phyloP scores from a whole-genome alignment of 2,797 vertebrate species.

The Phylloscopus collybita region DNA sequence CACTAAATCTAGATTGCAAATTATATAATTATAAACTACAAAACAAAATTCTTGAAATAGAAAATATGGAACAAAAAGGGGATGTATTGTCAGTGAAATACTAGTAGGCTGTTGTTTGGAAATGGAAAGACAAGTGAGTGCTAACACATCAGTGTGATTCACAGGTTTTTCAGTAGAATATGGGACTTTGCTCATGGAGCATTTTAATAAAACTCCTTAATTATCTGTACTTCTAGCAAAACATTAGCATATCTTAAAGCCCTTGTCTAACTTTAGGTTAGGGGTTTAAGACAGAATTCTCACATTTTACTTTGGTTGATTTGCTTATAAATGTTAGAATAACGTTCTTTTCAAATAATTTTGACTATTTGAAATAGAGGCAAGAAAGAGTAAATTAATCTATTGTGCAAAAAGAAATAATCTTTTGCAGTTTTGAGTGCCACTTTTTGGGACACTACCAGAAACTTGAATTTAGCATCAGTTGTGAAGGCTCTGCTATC shows the following conservation, averaged over 20 bases:
- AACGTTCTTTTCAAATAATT: background rate
- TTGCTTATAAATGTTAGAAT: background rate
- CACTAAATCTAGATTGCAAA: background rate
- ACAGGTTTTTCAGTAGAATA: background rate
- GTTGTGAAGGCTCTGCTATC: background rate
- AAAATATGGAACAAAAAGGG: background rate
- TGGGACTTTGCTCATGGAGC: background rate
- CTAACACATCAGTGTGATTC: background rate
- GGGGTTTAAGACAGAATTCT: background rate
- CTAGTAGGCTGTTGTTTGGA: background rate
- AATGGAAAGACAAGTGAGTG: background rate
- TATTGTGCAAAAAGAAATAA: background rate
- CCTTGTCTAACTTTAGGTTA: background rate
- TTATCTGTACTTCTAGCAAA: background rate
- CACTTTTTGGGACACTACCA: background rate
- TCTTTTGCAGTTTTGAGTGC: background rate
- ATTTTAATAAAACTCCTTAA: background rate
- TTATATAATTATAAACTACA: background rate
- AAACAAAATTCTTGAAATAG: background rate
- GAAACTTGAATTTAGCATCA: background rate
- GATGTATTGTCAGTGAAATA: background rate
- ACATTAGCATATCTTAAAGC: background rate
- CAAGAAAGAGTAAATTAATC: background rate
- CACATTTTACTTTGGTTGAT: background rate
- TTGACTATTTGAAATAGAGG: background rate